A percentile compares a stretch with the other conserved stretches of the same genome.
phyloP scores from a whole-genome alignment of 2,888 invertebrate genomes.

The Sussaba pulchella region DNA sequence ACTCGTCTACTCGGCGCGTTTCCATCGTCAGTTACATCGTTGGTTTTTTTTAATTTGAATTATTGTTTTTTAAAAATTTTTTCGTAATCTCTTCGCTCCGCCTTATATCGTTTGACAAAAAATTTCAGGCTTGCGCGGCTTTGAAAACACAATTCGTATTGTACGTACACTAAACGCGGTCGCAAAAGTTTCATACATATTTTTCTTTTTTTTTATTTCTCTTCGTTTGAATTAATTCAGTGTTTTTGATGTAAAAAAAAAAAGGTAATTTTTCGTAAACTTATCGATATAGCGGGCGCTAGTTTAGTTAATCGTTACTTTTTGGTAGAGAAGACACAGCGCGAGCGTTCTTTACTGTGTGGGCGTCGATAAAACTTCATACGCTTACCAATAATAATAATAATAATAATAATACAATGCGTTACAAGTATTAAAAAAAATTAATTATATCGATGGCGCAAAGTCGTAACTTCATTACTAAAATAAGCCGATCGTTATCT shows the following conservation, averaged over 20 bases:
- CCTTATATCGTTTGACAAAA: slow-evolving; percentile 37
- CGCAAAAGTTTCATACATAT: slow-evolving; percentile 47
- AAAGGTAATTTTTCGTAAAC: neutral
- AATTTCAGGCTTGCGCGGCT: slow-evolving; percentile 41
- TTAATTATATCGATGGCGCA: neutral
- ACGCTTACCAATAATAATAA: slow-evolving; percentile 57
- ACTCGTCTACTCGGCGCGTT: slow-evolving; percentile 19
- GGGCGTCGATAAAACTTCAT: slow-evolving; percentile 57
- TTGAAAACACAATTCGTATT: slow-evolving; percentile 44
- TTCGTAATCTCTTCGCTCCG: neutral
- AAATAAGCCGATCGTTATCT: too few species aligned
- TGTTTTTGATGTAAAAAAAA: slow-evolving; percentile 5
- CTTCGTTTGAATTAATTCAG: slow-evolving; percentile 4
- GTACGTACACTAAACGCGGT: slow-evolving; percentile 18
- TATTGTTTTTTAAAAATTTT: too few species aligned
- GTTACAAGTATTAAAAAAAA: slow-evolving; percentile 21
- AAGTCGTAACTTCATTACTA: too few species aligned
- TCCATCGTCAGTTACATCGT: slow-evolving; percentile 15
- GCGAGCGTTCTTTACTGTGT: slow-evolving; percentile 45
- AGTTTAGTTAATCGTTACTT: slow-evolving; percentile 60
- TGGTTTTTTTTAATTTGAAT: neutral
- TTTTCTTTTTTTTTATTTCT: slow-evolving; percentile 41
- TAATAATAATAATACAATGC: slow-evolving; percentile 18
- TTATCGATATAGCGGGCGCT: slow-evolving; percentile 18
- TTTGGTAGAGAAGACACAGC: slow-evolving; percentile 66